Base-by-base conservation (phyloP, 2,888 invertebrate genomes). In the Cryptosula pallasiana region DNA sequence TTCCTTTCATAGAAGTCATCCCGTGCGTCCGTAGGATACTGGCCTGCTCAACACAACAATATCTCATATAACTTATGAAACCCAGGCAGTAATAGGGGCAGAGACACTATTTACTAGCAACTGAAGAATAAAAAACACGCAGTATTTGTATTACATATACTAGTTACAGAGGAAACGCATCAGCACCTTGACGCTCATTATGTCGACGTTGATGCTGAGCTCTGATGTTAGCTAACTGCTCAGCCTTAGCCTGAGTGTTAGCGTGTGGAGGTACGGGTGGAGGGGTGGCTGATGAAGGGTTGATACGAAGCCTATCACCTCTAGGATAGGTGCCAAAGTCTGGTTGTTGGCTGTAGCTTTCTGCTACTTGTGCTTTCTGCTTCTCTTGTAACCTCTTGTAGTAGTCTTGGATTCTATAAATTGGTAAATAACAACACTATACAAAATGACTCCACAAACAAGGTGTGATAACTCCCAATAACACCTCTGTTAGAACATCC, bases 131-230 rank as follows among this genome's bases (percentile, higher is more conserved):
- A n/a, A n/a, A n/a, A n/a, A n/a, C n/a, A n/a, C n/a, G n/a, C n/a
- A n/a, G n/a, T n/a, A n/a, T n/a, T n/a, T n/a, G n/a, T n/a, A n/a
- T 45, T 20, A 45, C 45, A 45, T 45, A 45, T 45, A n/a, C n/a
- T n/a, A n/a, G n/a, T n/a, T n/a, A n/a, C n/a, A n/a, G n/a, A n/a
- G n/a, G n/a, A n/a, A n/a, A n/a, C n/a, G n/a, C n/a, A n/a, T 5
- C 45, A 45, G 9, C 9, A 63, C 63, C 63, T 72, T 88, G 87
- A 69, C 89, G 82, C 78, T 88, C 88, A 25, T 86, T 86, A 79
- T 89, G 88, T 58, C 87, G 82, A 55, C 88, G 86, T 78, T 89
- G 89, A 76, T 89, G 88, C 75, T 87, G 85, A 1, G 85, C 82
- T 36, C 88, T 78, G 73, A 88, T 78, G 75, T 87, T 86, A 76